Conservation (phyloP, 2,888 invertebrate genomes). For the Rotaria sp. region DNA sequence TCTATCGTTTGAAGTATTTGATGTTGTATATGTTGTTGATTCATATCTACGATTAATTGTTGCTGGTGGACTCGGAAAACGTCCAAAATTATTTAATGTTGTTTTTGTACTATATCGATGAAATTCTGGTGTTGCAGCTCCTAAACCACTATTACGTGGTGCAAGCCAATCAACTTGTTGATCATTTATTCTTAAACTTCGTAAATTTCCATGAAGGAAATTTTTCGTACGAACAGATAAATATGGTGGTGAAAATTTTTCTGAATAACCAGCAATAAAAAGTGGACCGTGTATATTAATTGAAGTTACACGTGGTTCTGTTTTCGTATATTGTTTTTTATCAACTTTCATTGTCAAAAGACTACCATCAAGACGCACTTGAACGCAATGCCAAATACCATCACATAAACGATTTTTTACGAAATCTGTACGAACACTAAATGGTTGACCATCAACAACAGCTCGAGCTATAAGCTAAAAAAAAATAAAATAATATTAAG, state of each 20-base stretch:
- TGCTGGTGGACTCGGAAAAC: background rate
- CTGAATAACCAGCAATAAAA: slow-evolving; percentile 16
- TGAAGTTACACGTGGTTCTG: background rate
- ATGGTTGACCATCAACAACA: background rate
- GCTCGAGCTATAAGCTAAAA: slow-evolving; percentile 9
- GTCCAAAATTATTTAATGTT: background rate
- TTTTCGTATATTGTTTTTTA: background rate
- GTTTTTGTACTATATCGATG: background rate
- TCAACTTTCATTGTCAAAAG: slow-evolving; percentile 16
- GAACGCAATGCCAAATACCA: slow-evolving; percentile 17
- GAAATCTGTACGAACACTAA: slow-evolving; percentile 20
- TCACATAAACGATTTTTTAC: slow-evolving; percentile 11
- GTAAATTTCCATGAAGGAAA: background rate
- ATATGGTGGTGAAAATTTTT: slow-evolving; percentile 9
- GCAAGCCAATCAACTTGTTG: background rate
- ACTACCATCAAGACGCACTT: slow-evolving; percentile 6
- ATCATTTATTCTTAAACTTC: background rate
- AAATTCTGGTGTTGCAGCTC: slow-evolving; percentile 18
- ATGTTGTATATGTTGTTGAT: background rate
- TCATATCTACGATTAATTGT: background rate
- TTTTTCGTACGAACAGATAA: background rate
- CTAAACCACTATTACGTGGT: background rate
- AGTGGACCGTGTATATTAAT: background rate
- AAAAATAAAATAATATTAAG: background rate
- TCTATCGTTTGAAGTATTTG: background rate